Base-by-base conservation (phyloP, 30 jellyfish, hydroid and myxozoan species). In the Chrysaora quinquecirrha region DNA sequence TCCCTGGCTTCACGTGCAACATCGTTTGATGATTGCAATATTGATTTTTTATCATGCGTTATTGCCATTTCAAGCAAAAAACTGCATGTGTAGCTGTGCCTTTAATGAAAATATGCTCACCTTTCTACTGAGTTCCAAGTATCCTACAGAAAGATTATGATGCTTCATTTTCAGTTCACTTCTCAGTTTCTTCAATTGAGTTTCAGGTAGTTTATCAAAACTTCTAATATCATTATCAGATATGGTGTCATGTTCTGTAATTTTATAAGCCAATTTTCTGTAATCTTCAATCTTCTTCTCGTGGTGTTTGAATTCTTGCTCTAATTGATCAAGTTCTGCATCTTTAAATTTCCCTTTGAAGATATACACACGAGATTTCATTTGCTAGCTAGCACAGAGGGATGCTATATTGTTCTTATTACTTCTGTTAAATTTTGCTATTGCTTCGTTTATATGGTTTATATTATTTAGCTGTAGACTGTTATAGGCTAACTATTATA, bases 201-300 rank as follows among this genome's bases (percentile, higher is more conserved):
- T 74, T 18, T 73, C 78, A 0, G 85, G 67, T 35, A 75, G 27
- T 30, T 52, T 63, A 56, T 84, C 95, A 34, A 84, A 43, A 47
- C 95, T 73, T 62, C 78, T 48, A 19, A 84, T 29, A 33, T 84
- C 95, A 74, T 84, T 84, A 0, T 84, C 95, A 23, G 95, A 84
- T 24, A 84, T 84, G 9, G 88, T 29, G 38, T 73, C 95, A 84
- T 84, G 88, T 0, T 75, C 80, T 25, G 46, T 79, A 48, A 84
- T 84, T 35, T 52, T 43, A 31, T 73, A 64, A 9, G 95, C 87
- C 12, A 84, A 16, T 19, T 54, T 24, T 30, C 86, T 73, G 78
- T 84, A 84, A 0, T 63, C 95, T 48, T 84, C 86, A 29, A 84
- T 62, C 56, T 47, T 73, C 48, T 73, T 74, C 65, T 84, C 95